Conservation (phyloP, 2,113 vertebrate genomes). For the Procavia capensis region DNA sequence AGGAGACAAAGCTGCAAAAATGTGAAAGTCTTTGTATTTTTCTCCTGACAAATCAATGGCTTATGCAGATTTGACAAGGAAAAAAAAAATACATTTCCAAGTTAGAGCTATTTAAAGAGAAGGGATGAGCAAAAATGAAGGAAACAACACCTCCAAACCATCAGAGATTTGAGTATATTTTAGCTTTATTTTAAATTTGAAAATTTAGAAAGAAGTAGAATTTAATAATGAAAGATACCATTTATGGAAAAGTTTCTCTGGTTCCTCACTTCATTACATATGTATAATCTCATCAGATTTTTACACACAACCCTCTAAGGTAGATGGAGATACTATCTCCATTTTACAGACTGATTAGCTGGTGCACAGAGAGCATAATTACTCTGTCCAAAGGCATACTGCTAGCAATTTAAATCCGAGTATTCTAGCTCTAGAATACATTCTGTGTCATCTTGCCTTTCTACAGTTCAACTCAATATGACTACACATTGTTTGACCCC, state of each 20-base stretch:
- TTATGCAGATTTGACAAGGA: background rate
- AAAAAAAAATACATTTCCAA: constrained; percentile 16
- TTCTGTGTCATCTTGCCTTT: background rate
- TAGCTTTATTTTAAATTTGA: constrained; percentile 60
- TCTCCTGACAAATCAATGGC: constrained; percentile 45
- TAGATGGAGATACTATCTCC: background rate
- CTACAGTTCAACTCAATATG: background rate
- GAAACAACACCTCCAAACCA: background rate
- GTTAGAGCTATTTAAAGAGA: constrained; percentile 42
- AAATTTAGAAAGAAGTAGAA: background rate
- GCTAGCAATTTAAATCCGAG: background rate
- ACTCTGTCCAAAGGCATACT: no score
- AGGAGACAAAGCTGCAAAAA: constrained; percentile 39
- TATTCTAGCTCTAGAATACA: background rate
- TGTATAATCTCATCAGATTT: background rate
- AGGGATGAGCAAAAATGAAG: constrained; percentile 55
- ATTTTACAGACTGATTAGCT: background rate
- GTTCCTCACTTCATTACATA: background rate
- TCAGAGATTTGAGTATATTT: background rate
- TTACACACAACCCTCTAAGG: background rate
- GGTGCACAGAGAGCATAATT: background rate
- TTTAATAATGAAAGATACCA: background rate
- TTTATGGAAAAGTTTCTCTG: background rate
- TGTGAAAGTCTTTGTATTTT: constrained; percentile 49
- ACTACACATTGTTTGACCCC: background rate